These are phyloP conservation scores for Heliothis peltigera DNA, from an alignment of 2,888 invertebrate genomes.

Conservation along the genomic window DNA sequence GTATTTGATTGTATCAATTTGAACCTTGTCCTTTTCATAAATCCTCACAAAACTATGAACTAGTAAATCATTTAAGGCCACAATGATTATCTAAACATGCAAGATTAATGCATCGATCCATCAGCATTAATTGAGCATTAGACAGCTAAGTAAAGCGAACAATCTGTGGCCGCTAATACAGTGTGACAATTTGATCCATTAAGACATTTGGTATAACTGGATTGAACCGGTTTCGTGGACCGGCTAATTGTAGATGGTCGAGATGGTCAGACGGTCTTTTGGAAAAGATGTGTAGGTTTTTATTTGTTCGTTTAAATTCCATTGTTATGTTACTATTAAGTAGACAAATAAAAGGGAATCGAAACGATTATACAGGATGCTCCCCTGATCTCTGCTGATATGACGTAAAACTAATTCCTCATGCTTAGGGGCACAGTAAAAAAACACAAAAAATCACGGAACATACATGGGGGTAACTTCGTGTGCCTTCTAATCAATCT, in stretches of 20 bases:
- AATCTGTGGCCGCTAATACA: not conserved
- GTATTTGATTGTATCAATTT: not conserved
- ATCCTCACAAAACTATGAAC: not conserved
- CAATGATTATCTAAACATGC: not conserved
- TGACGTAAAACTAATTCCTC: no score
- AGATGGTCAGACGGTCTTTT: not conserved
- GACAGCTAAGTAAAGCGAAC: slow-evolving; percentile 4
- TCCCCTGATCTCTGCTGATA: no score
- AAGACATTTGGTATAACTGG: slow-evolving; percentile 9
- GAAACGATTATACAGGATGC: no score
- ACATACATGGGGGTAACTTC: no score
- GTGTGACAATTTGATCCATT: slow-evolving; percentile 20
- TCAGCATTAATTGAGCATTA: not conserved
- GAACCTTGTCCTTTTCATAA: no score
- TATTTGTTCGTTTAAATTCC: no score
- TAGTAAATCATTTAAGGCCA: not conserved
- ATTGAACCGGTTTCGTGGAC: slow-evolving; percentile 13
- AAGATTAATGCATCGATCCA: not conserved
- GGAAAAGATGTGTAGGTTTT: no score
- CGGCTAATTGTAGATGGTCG: slow-evolving; percentile 4
- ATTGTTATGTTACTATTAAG: no score
- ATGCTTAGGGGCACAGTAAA: no score
- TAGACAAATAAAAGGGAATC: no score
- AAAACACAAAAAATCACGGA: no score
- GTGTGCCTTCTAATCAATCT: no score